Conservation (phyloP, 2,888 invertebrate genomes). For the Hydropsyche betteni region DNA sequence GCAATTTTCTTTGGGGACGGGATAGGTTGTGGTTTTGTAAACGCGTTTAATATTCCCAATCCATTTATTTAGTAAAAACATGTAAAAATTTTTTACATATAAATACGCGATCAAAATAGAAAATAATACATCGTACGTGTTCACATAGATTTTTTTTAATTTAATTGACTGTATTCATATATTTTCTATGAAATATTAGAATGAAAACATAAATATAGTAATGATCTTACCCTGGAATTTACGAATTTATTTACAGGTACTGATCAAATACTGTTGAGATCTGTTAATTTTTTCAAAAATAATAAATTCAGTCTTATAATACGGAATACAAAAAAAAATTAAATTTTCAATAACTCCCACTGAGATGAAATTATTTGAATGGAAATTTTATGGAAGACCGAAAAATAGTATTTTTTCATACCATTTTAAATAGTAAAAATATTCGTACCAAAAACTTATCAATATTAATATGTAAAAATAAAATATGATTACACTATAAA, state of each 20-base stretch:
- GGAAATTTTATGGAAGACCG: neutral
- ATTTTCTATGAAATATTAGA: neutral
- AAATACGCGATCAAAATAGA: too few species aligned
- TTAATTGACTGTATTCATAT: neutral
- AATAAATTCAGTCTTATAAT: conserved; percentile 9
- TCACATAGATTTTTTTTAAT: too few species aligned
- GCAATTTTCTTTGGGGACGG: too few species aligned
- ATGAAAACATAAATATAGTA: neutral
- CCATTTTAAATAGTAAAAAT: too few species aligned
- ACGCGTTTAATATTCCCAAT: neutral
- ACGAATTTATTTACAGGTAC: neutral
- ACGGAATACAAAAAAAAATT: neutral
- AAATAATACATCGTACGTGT: too few species aligned
- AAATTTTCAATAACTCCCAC: neutral
- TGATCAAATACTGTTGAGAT: neutral
- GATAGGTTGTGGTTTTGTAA: neutral
- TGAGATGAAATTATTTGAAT: neutral
- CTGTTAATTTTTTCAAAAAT: neutral
- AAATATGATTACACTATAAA: too few species aligned
- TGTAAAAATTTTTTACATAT: neutral
- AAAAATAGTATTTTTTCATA: neutral
- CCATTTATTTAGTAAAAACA: neutral
- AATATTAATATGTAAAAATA: too few species aligned
- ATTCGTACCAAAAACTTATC: too few species aligned
- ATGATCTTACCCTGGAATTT: conserved; percentile 1